These are phyloP conservation scores for Phataginus tricuspis DNA, from an alignment of 2,797 vertebrate species.

Conservation along the genomic window DNA sequence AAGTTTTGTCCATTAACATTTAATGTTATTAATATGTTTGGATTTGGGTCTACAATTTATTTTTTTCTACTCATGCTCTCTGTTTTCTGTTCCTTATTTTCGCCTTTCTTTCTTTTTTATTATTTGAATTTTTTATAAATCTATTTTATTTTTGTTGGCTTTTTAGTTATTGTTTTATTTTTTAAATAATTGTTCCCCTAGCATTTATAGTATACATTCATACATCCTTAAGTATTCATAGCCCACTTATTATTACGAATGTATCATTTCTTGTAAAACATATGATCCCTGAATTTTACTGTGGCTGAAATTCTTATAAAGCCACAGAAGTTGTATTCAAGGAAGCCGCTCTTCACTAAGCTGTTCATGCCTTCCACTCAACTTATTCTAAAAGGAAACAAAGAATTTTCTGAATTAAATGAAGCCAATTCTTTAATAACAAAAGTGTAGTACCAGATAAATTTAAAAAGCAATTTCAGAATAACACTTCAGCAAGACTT, in stretches of 20 bases:
- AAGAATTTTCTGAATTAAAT: conserved; percentile 33
- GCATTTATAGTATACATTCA: background rate
- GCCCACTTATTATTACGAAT: background rate
- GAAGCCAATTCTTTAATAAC: conserved; percentile 54
- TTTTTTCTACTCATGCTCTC: background rate
- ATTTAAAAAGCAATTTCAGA: conserved; percentile 64
- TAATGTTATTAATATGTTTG: background rate
- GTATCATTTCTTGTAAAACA: background rate
- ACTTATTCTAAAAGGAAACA: conserved; percentile 40
- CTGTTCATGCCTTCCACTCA: background rate
- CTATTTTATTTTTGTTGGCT: background rate
- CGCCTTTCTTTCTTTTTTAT: background rate
- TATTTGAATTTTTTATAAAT: background rate
- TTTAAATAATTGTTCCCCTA: background rate
- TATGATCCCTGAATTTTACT: background rate
- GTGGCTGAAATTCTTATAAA: background rate
- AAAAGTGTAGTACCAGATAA: conserved; percentile 52
- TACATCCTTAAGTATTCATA: background rate
- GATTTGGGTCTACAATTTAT: background rate
- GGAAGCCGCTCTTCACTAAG: background rate
- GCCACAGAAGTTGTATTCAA: background rate
- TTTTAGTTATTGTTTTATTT: background rate
- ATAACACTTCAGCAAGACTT: conserved; percentile 41
- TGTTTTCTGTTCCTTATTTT: background rate
- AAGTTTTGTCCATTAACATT: background rate